phyloP scores from a whole-genome alignment of 2,888 invertebrate species.

The Polyploca ridens region DNA sequence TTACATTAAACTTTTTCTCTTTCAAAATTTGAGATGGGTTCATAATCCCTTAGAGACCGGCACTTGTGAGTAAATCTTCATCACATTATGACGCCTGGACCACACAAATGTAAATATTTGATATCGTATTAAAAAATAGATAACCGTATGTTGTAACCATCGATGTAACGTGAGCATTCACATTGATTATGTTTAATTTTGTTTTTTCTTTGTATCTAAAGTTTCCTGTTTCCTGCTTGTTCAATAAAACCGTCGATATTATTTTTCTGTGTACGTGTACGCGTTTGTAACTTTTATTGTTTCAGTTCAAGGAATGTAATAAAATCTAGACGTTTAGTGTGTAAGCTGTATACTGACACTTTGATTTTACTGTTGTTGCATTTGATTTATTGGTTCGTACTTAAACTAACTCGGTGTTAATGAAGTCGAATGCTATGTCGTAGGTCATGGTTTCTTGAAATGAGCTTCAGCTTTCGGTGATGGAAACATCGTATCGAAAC shows the following conservation, averaged over 20 bases:
- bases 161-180: conserved; percentile 30
- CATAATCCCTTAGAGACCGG: conserved; percentile 75
- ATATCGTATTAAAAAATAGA: conserved; percentile 52
- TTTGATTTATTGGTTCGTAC: neutral
- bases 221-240: conserved; percentile 38
- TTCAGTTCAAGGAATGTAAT: conserved; percentile 45
- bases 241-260: conserved; percentile 5
- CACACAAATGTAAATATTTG: conserved; percentile 74
- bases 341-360: neutral
- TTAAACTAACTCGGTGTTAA: too few species aligned
- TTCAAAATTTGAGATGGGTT: conserved; percentile 78
- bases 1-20: conserved; percentile 81
- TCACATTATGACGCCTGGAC: conserved; percentile 67
- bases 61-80: conserved; percentile 74
- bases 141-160: conserved; percentile 41
- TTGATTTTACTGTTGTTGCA: neutral
- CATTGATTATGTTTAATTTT: conserved; percentile 46
- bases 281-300: conserved; percentile 5
- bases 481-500: too few species aligned
- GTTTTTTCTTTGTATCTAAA: conserved; percentile 27
- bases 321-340: conserved; percentile 27
- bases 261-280: conserved; percentile 8
- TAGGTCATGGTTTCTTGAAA: too few species aligned
- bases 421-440: too few species aligned
- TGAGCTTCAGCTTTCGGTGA: too few species aligned